Evolutionary conservation across 2,797 vertebrate genomes (phyloP), one percentile per base, ranked within the genome.

Genomic region (Poecilia velifera): DNA sequence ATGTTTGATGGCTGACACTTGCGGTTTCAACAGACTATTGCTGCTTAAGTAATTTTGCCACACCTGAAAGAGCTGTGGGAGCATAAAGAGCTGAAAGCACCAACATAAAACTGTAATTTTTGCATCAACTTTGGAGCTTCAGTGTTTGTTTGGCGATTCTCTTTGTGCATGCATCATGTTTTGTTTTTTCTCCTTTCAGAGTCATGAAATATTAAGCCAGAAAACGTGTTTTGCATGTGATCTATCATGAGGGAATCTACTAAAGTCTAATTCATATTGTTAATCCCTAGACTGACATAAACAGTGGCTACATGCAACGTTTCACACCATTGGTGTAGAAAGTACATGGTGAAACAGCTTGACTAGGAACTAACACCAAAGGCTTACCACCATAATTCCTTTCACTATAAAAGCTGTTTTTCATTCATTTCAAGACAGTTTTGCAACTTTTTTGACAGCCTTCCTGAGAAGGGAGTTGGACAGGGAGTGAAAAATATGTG

Each of bases 401-500:
- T 25, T 0, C 12, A 45, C 39, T n/a, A 70, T 16, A 46, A 28
- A 43, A 46, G 41, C 43, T 14, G 68, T 71, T 71, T 71, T 71
- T 28, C n/a, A 28, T 14, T 46, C 13, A 45, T 71, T 71, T 71
- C 13, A 28, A 46, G 41, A 71, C 68, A 71, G 41, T 71, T 71
- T 71, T 43, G 45, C n/a, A 46, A 45, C 41, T 46, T 71, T 53
- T 45, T 16, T 71, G 39, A 45, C 41, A 28, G 43, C 41, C 68
- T 46, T 71, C 6, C 41, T 71, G 25, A 71, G 46, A 71, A 71
- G 43, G 68, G 68, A 71, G 68, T 71, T 46, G 68, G 25, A 71
- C 25, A 71, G 45, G 46, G n/a, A 71, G 25, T 16, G 13, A 46
- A 28, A 70, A 45, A 46, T 45, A 20, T 70, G 14, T 45, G 68